A percentile compares a stretch with the other conserved stretches of the same genome.
Conservation (phyloP, 2,113 vertebrate species). For the Sterna hirundo region DNA sequence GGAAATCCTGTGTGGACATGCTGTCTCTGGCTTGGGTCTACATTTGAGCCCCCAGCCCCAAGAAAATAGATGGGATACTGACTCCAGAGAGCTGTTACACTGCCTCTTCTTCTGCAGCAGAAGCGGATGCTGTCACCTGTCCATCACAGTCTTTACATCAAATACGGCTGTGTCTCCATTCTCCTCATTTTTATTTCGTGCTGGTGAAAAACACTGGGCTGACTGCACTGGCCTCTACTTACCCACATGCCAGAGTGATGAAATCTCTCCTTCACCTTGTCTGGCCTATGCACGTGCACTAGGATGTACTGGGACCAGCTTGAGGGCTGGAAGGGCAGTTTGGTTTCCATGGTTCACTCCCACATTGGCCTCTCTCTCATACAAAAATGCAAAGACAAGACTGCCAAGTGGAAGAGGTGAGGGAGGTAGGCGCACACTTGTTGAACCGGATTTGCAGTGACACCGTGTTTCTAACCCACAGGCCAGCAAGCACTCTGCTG, state of each 20-base stretch:
- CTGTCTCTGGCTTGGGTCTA: background rate
- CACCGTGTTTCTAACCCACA: background rate
- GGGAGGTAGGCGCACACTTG: background rate
- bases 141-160: background rate
- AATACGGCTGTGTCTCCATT: background rate
- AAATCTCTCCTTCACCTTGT: background rate
- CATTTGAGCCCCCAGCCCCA: background rate
- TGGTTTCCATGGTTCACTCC: background rate
- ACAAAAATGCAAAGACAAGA: background rate
- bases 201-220: background rate
- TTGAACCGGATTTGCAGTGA: background rate
- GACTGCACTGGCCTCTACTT: background rate
- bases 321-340: background rate
- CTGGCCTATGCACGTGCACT: background rate
- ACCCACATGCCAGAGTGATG: background rate
- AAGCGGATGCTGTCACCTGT: background rate
- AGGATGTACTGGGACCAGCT: background rate
- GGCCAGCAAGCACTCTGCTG: background rate
- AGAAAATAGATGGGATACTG: background rate
- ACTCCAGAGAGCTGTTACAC: background rate
- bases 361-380: background rate
- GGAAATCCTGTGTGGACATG: background rate
- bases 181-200: background rate
- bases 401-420: conserved; percentile 18
- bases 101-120: background rate